Evolutionary conservation across 1,140 invertebrate genomes (phyloP), one percentile per base, ranked within the genome.

Genomic region (Dendrolimus punctatus): DNA sequence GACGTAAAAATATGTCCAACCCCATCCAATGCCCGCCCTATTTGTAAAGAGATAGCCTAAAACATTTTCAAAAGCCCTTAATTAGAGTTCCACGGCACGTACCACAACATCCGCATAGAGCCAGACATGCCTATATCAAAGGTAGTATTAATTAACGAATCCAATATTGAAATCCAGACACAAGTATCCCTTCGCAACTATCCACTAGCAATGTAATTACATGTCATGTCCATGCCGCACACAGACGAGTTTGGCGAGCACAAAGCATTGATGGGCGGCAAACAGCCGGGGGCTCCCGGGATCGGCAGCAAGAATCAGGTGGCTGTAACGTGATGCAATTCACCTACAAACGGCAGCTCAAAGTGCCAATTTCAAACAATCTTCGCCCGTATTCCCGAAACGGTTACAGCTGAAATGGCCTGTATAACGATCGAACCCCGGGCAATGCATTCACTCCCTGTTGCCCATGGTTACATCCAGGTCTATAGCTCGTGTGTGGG

Each of bases 201-300:
- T 77, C 77, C 76, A 77, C 76, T 78, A 69, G 64, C 57, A 62
- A 70, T 71, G 71, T 78, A 70, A 72, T 52, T 64, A 62, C 64
- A 23, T 76, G 76, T 78, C 74, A 65, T 68, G 63, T 69, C 65
- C 76, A 80, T 53, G 62, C 65, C 54, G 66, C 57, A 64, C 62
- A 68, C 64, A 60, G 55, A 65, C 60, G 67, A 68, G 67, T 69
- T 68, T 65, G 71, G 61, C 56, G 62, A 56, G 59, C 58, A 78
- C 77, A 81, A 81, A 81, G 72, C 42, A 39, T 6, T 57, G 67
- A 69, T 68, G 65, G 66, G 61, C 65, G 62, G 66, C 62, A 64
- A 72, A 71, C 77, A 70, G 56, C 9, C 42, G 39, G 39, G 58
- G 36, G 55, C 59, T 42, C 46, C 40, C 51, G 57, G 61, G 45